Evolutionary conservation across 2,113 vertebrate species (phyloP), one percentile per base, ranked within the genome.

Genomic region (Thomomys bottae): DNA sequence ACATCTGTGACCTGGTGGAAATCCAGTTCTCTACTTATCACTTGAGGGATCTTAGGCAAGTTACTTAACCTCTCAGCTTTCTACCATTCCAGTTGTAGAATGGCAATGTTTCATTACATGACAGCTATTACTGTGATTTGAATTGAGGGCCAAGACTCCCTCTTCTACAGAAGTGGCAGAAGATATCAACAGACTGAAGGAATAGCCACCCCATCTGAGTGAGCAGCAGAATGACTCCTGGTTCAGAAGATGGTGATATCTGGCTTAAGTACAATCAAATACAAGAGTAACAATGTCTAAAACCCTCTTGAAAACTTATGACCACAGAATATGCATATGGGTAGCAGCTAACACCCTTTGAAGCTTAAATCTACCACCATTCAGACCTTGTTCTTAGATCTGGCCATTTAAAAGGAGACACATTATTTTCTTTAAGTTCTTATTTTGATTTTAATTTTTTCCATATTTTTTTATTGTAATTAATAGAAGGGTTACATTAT

Each of bases 131-230:
- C 7, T 68, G 18, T 59, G 78, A 89, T 67, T 20, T 76, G 54
- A 68, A 64, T 14, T 40, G 38, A 80, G 49, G 76, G 84, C 32
- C 18, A 36, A 84, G 63, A 67, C 20, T 88, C 54, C 38, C 66
- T 93, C 32, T 59, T 75, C n/a, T 66, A 63, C 11, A 34, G 88
- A 81, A 89, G 80, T 11, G 78, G 86, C 75, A 93, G 85, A 68
- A 87, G 75, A 4, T 70, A 79, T 11, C 70, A 93, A 49, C 30
- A 85, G 71, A 82, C 2, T 38, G 28, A 67, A 92, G 76, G 66
- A 66, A 61, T 20, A 75, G 54, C 32, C 34, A 61, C 6, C 11
- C 59, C 32, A 36, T 59, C 34, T 30, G 20, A 17, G 38, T 42
- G 30, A 77, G 61, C 4, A 67, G 88, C 57, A 89, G 54, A 73